Evolutionary conservation across 1,140 invertebrate genomes (phyloP).

Genomic region (Sipha flava): DNA sequence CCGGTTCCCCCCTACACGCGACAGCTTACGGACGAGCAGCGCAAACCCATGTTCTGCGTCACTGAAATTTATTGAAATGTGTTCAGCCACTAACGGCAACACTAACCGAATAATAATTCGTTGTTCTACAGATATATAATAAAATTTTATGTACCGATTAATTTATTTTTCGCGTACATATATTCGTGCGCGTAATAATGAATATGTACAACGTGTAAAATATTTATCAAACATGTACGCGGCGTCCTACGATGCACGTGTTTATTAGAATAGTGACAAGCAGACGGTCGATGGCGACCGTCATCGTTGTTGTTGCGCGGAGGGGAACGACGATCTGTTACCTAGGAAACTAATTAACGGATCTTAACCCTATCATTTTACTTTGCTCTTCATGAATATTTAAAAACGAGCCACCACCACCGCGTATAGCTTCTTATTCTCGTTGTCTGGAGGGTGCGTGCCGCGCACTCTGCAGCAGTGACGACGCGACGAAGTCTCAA

Average conservation of each 20-base stretch:
- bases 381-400: slow-evolving; percentile 20
- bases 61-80: not conserved
- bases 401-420: not conserved
- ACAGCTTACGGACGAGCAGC: too few relatives aligned
- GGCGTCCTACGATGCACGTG: not conserved
- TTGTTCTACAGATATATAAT: not conserved
- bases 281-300: not conserved
- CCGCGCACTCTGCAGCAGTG: not conserved
- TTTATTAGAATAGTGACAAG: not conserved
- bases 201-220: not conserved
- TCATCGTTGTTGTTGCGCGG: not conserved
- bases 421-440: not conserved
- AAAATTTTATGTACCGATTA: not conserved
- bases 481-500: slow-evolving; percentile 2
- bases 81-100: too few relatives aligned
- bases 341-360: slow-evolving; percentile 32
- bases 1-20: slow-evolving; percentile 2
- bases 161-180: not conserved
- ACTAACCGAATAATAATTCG: not conserved
- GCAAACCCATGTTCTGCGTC: not conserved
- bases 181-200: too few relatives aligned
- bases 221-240: not conserved
- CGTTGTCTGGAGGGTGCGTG: not conserved
- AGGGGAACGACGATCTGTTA: slow-evolving; percentile 10
- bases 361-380: slow-evolving; percentile 8